Percentiles rank a stretch among this genome's conserved stretches.
These are phyloP conservation scores for Hylia prasina DNA, from an alignment of 2,113 vertebrate species.

Conservation along the genomic window DNA sequence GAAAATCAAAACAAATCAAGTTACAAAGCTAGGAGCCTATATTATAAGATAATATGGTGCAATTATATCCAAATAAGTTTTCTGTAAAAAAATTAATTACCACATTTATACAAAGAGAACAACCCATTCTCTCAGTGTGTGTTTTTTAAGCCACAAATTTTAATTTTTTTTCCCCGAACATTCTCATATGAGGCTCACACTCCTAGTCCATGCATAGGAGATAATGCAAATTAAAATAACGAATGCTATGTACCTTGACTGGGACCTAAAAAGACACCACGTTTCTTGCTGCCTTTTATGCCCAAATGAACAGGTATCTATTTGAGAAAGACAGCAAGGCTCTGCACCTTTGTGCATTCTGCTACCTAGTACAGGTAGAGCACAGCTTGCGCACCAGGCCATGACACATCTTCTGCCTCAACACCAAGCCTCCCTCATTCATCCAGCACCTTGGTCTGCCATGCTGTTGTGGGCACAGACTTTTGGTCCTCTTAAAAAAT, in stretches of 20 bases:
- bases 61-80: neutral
- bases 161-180: neutral
- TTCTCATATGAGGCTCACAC: neutral
- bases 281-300: neutral
- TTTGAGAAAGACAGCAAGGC: neutral
- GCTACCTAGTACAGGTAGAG: neutral
- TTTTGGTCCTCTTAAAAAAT: neutral
- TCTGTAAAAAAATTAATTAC: neutral
- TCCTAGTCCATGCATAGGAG: neutral
- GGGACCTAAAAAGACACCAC: neutral
- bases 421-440: neutral
- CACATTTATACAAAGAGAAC: neutral
- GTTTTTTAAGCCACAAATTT: neutral
- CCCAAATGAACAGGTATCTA: neutral
- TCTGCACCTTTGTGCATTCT: rapidly evolving
- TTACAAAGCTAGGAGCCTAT: neutral
- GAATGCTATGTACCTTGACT: neutral
- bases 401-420: neutral
- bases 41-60: neutral
- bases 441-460: neutral
- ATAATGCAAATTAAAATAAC: neutral
- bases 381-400: neutral
- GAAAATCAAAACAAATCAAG: neutral
- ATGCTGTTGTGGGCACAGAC: neutral
- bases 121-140: neutral